A percentile compares a stretch with the other conserved stretches of the same genome.
These are phyloP conservation scores for Platysteira castanea DNA, from an alignment of 2,113 vertebrate species.

Conservation along the genomic window DNA sequence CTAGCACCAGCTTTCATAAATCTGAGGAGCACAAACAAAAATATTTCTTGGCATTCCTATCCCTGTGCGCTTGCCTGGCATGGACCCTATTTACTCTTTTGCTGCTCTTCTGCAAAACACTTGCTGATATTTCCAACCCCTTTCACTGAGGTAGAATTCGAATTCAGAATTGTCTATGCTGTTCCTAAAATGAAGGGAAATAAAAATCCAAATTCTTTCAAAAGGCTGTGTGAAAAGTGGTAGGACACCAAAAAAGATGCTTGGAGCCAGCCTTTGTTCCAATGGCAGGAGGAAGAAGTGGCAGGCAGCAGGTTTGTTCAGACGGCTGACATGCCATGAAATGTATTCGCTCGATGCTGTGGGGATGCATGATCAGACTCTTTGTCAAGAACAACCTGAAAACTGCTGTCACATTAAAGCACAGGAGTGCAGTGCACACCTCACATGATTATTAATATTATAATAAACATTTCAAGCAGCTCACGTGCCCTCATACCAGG, in stretches of 20 bases:
- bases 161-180: not conserved
- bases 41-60: not conserved
- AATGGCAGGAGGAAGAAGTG: not conserved
- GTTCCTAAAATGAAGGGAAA: not conserved
- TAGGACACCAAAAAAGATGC: too few species aligned
- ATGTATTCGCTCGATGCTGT: not conserved
- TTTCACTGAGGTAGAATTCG: not conserved
- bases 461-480: not conserved
- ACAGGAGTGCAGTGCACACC: not conserved
- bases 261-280: not conserved
- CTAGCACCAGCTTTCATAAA: not conserved
- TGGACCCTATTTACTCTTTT: not conserved
- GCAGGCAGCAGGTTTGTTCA: not conserved
- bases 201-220: not conserved
- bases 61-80: not conserved
- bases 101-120: not conserved
- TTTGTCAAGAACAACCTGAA: not conserved
- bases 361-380: not conserved
- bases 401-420: not conserved
- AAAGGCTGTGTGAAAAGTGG: not conserved
- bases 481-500: not conserved
- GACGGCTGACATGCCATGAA: rapidly evolving
- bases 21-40: not conserved
- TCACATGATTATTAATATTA: not conserved
- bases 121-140: not conserved